Evolutionary conservation across 2,888 invertebrate genomes (phyloP), one percentile per base, ranked within the genome.

Genomic region (Synanthedon myopaeformis): DNA sequence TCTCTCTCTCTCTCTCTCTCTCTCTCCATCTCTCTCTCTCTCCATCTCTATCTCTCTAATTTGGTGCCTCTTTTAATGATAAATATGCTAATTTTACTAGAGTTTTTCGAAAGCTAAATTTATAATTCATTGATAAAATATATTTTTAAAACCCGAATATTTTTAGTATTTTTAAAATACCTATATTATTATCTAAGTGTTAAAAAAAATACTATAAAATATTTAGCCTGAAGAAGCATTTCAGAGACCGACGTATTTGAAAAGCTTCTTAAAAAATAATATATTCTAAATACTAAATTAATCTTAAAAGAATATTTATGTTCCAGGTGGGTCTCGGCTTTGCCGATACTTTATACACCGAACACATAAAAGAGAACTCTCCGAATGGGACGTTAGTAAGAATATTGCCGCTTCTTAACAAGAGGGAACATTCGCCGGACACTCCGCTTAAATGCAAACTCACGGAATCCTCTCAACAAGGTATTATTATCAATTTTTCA

Each of bases 291-390:
- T 19, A 50, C 14, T 50, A 10, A 35, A 35, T 35, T 35, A 8
- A 8, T 42, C 41, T 51, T 35, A 35, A 35, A 35, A 8, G 6
- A 35, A 35, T 23, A 12, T 60, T 49, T 54, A 48, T 57, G 55
- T 56, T 61, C 0, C 70, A 94, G 87, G 91, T 92, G 5, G 95
- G 95, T 1, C 86, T 97, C 35, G 94, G 96, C 1, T 97, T 97
- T 72, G 94, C 94, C 5, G 96, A 97, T 69, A 94, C 94, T 51
- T 89, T 93, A 0, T 97, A 96, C 72, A 93, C 93, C 52, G 92
- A 95, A 1, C 94, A 95, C 56, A 89, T 97, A 0, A 91, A 92
- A 0, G 97, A 97, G 77, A 93, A 95, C 74, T 90, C 92, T 0
- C 82, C 88, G 0, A 89, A 91, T 51, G 91, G 92, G 13, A 90